Evolutionary conservation across 2,888 invertebrate genomes (phyloP).

Genomic region (Microctonus aethiopoides): DNA sequence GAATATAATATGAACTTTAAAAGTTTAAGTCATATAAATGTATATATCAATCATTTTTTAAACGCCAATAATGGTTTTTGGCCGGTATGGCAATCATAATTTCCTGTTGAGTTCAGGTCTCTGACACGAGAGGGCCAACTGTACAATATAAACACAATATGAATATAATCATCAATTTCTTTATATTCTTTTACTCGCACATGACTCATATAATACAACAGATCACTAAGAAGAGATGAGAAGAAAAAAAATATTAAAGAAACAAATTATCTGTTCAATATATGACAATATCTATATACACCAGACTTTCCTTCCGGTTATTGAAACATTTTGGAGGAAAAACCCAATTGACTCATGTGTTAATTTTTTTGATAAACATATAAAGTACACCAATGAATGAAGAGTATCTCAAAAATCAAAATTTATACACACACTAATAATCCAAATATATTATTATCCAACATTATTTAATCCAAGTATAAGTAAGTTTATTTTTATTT

Average conservation of each 20-base stretch:
- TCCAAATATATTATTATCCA: too few relatives aligned
- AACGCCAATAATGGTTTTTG: not conserved
- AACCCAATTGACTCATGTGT: not conserved
- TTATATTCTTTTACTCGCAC: not conserved
- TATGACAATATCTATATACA: not conserved
- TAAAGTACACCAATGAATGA: too few relatives aligned
- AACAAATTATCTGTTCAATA: not conserved
- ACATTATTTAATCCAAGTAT: too few relatives aligned
- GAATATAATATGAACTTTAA: not conserved
- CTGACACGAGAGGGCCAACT: not conserved
- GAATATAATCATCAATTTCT: not conserved
- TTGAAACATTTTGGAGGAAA: not conserved
- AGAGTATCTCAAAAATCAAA: not conserved
- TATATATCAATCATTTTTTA: not conserved
- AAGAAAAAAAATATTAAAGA: not conserved
- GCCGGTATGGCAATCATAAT: constrained; percentile 2
- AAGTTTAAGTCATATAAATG: not conserved
- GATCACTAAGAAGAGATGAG: not conserved
- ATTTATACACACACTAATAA: not conserved
- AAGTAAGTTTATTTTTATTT: too few relatives aligned
- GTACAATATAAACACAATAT: not conserved
- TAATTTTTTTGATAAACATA: not conserved
- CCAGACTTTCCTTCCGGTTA: not conserved
- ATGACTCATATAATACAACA: not conserved
- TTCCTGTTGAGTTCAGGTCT: constrained; percentile 5